Conservation (phyloP, 2,113 vertebrate genomes). For the Sphaerodactylus townsendi region DNA sequence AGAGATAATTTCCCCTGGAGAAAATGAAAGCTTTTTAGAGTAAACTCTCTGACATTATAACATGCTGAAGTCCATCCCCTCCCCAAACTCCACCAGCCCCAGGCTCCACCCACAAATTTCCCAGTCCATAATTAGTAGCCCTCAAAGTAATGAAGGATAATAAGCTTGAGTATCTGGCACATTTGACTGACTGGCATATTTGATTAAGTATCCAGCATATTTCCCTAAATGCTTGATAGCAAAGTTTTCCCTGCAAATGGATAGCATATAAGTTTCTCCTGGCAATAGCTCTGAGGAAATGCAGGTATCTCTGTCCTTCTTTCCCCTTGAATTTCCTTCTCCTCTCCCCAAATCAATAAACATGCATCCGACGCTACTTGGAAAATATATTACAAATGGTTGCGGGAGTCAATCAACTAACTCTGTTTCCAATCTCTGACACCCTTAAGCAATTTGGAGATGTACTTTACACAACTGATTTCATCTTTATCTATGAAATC, state of each 20-base stretch:
- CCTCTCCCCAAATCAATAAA: background rate
- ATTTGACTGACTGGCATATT: no score
- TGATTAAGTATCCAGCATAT: no score
- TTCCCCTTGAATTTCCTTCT: background rate
- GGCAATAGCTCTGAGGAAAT: background rate
- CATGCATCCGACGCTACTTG: background rate
- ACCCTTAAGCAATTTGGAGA: constrained; percentile 4
- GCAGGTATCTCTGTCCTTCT: background rate
- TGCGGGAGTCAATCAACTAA: background rate
- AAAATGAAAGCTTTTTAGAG: no score
- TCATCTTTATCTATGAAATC: constrained; percentile 9
- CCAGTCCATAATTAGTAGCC: no score
- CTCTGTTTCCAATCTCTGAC: background rate
- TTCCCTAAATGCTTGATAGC: background rate
- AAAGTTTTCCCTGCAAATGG: no score
- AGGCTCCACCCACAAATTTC: no score
- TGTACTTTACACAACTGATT: background rate
- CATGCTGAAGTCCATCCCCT: no score
- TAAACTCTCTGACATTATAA: no score
- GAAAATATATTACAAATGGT: background rate
- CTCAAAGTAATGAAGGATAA: no score
- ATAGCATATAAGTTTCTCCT: background rate
- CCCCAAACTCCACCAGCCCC: no score
- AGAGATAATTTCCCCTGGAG: no score
- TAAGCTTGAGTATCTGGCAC: no score